Evolutionary conservation across 1,140 invertebrate genomes (phyloP), one percentile per base, ranked within the genome.

Genomic region (Zaprionus inermis): DNA sequence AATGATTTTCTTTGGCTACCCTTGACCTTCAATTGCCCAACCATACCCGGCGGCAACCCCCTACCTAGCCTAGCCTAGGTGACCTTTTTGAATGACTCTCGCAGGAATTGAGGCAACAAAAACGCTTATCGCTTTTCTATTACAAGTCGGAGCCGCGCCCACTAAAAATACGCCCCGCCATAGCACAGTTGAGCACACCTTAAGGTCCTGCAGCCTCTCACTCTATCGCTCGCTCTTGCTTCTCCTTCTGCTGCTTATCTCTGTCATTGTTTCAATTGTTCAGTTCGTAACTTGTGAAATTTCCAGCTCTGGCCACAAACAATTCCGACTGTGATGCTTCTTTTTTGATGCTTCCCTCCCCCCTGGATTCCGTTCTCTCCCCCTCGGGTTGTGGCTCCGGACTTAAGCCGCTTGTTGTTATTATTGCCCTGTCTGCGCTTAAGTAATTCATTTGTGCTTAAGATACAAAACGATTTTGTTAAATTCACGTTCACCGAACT

Each of bases 391-490:
- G 16, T 49, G 44, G 1, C 24, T 28, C 24, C 5, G 11, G 38
- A 28, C 46, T 52, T 68, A 51, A 30, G 32, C 38, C 28, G 63
- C 36, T 67, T 76, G 64, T 61, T 63, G 54, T 54, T 77, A 20
- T 74, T 81, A 41, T 59, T 67, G 60, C 56, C 24, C 46, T 72
- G 68, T 55, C 66, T 60, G 60, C 77, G 68, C 81, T 81, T 85
- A 86, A 86, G 83, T 88, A 86, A 88, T 89, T 88, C 83, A 89
- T 83, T 88, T 89, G 73, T 79, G 77, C 83, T 88, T 83, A 88
- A 80, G 80, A 89, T 72, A 80, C 84, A 80, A 78, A 89, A 89
- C 78, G 80, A 83, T 83, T 78, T 83, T 61, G 69, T 72, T 88
- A 78, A 72, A 80, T 82, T 88, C 83, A 72, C 76, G 65, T 81